phyloP scores from a whole-genome alignment of 2,888 invertebrate species.

The Meganola albula region DNA sequence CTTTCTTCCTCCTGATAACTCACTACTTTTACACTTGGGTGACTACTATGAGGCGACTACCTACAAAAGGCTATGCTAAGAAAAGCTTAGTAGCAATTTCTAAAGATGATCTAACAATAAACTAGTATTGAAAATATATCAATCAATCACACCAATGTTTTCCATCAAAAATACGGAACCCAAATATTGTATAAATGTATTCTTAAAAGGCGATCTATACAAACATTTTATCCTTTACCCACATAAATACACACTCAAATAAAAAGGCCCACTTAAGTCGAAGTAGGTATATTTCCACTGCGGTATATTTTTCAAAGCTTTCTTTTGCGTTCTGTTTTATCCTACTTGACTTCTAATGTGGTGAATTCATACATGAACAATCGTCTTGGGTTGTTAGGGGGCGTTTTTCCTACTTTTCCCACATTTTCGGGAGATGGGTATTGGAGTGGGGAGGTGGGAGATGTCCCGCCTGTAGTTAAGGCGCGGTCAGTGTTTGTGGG shows the following conservation, averaged over 20 bases:
- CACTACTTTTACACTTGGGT: no score
- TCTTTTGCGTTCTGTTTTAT: slow-evolving; percentile 71
- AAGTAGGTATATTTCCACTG: slow-evolving; percentile 63
- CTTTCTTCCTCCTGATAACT: no score
- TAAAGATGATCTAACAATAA: no score
- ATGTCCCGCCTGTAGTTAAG: slow-evolving; percentile 35
- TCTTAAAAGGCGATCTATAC: no score
- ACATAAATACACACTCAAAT: slow-evolving; percentile 28
- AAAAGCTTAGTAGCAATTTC: no score
- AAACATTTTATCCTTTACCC: no score
- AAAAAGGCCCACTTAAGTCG: slow-evolving; percentile 33
- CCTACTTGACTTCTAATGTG: slow-evolving; percentile 83
- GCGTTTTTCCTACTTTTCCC: slow-evolving; percentile 54
- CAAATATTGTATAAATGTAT: no score
- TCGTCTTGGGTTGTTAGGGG: slow-evolving; percentile 43
- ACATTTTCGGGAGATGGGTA: slow-evolving; percentile 38
- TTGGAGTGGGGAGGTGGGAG: slow-evolving; percentile 28
- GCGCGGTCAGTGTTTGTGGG: slow-evolving; percentile 29
- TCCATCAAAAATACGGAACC: no score
- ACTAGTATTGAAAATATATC: no score
- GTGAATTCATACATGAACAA: slow-evolving; percentile 85
- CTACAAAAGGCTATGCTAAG: no score
- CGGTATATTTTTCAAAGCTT: slow-evolving; percentile 68
- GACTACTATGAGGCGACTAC: no score
- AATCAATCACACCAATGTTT: no score